phyloP scores from a whole-genome alignment of 2,888 invertebrate genomes.

The Seladonia tumulorum region DNA sequence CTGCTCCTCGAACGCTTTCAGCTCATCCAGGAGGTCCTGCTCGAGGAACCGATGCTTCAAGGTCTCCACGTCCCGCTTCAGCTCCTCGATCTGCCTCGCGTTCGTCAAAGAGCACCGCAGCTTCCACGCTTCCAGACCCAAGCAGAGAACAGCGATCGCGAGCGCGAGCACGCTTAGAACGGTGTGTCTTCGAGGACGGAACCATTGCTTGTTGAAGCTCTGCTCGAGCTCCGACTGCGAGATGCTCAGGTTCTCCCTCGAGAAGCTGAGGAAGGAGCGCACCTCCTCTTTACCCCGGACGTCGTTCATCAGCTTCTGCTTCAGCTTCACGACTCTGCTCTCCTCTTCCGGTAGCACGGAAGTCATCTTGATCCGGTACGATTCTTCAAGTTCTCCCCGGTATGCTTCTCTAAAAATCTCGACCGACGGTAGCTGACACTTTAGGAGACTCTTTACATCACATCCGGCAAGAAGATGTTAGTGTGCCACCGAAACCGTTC shows the following conservation, averaged over 20 bases:
- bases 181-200: slow-evolving; percentile 68
- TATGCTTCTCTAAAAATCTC: not conserved
- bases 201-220: slow-evolving; percentile 74
- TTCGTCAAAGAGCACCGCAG: slow-evolving; percentile 74
- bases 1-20: slow-evolving; percentile 81
- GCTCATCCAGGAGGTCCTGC: slow-evolving; percentile 77
- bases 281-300: slow-evolving; percentile 72
- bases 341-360: slow-evolving; percentile 71
- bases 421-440: not conserved
- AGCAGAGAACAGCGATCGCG: slow-evolving; percentile 73
- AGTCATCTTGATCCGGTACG: slow-evolving; percentile 66
- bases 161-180: slow-evolving; percentile 74
- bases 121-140: slow-evolving; percentile 78
- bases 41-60: slow-evolving; percentile 79
- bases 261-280: slow-evolving; percentile 79
- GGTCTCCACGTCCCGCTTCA: slow-evolving; percentile 78
- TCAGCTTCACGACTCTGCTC: slow-evolving; percentile 65
- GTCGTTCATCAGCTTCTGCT: slow-evolving; percentile 67
- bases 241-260: slow-evolving; percentile 80
- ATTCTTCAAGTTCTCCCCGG: not conserved
- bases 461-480: not conserved
- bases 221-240: slow-evolving; percentile 80
- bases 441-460: not conserved
- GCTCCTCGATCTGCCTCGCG: slow-evolving; percentile 74
- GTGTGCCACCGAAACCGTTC: not conserved